Evolutionary conservation across 2,888 invertebrate species (phyloP).

Genomic region (Thumatha senex): DNA sequence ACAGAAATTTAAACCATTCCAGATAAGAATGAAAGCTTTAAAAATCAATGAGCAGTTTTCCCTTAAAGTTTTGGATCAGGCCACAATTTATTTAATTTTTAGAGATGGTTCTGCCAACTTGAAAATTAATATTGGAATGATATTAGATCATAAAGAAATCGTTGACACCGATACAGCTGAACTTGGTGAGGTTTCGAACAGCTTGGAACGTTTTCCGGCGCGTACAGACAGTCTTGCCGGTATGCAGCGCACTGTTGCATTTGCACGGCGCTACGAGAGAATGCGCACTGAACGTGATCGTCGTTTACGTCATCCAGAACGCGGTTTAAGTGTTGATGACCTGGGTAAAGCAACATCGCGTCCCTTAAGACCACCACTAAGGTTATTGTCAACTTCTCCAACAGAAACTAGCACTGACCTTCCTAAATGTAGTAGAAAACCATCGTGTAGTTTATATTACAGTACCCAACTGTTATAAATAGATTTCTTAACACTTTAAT

Average conservation of each 20-base stretch:
- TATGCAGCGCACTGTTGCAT: constrained; percentile 58
- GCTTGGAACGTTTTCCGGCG: constrained; percentile 52
- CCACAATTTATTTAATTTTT: constrained; percentile 65
- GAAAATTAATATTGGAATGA: constrained; percentile 76
- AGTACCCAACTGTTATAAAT: constrained; percentile 44
- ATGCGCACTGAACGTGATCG: constrained; percentile 52
- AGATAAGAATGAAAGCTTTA: constrained; percentile 75
- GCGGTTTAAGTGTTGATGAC: constrained; percentile 53
- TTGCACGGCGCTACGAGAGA: constrained; percentile 58
- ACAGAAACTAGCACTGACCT: constrained; percentile 11
- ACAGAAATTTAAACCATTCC: constrained; percentile 70
- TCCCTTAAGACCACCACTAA: constrained; percentile 48
- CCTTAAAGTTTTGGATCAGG: constrained; percentile 68
- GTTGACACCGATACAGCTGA: constrained; percentile 70
- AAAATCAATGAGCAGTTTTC: constrained; percentile 77
- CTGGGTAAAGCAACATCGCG: constrained; percentile 50
- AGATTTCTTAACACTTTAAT: neutral
- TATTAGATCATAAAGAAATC: constrained; percentile 77
- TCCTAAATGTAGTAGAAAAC: constrained; percentile 47
- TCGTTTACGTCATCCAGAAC: constrained; percentile 43
- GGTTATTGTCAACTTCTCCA: constrained; percentile 30
- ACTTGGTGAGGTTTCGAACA: constrained; percentile 55
- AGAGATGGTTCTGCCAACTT: constrained; percentile 67
- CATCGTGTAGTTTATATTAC: constrained; percentile 54
- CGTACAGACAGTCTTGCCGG: constrained; percentile 65